Evolutionary conservation across 2,113 vertebrate genomes (phyloP), one percentile per base, ranked within the genome.

Genomic region (Gorilla gorilla): DNA sequence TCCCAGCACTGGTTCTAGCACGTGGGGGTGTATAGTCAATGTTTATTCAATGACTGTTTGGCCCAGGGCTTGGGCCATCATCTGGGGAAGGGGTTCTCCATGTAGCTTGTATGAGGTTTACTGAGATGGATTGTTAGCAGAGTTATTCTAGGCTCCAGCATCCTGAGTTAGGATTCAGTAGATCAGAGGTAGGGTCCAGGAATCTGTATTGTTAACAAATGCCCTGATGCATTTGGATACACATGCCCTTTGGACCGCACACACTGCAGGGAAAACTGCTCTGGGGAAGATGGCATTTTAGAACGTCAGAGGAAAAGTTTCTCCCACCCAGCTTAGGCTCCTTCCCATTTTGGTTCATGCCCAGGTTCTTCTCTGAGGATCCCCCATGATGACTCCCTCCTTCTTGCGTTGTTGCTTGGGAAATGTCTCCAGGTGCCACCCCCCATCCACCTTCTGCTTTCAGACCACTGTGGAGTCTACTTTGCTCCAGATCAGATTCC

Each of bases 321-420:
- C 79, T 82, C 4, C 10, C 9, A 57, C 40, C n/a, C 17, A 68
- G 8, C 23, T 66, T 45, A 75, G n/a, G 5, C 5, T 48, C 40
- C n/a, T 85, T 82, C 43, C 52, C 27, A 2, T 76, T 81, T 76
- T 16, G 0, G 0, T 57, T 52, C 20, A 4, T 59, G 40, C 43
- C 48, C 35, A 27, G 2, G 17, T 50, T 72, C 35, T 64, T 16
- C 57, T 43, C 45, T 17, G 57, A 68, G 78, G 57, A 4, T 7
- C 35, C 4, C 11, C 17, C 3, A 0, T 12, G 12, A 14, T 10
- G 48, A 32, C 76, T 35, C 18, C 9, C 0, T 1, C 1, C 0
- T 82, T 35, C 14, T 25, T 0, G 2, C 0, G 0, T 2, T 23
- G 27, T 3, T 61, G 81, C 79, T 64, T 25, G 0, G 23, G 32